Percentiles rank a stretch among this genome's conserved stretches.
These are phyloP conservation scores for Papilio machaon DNA, from an alignment of 1,140 invertebrate species.

Conservation along the genomic window DNA sequence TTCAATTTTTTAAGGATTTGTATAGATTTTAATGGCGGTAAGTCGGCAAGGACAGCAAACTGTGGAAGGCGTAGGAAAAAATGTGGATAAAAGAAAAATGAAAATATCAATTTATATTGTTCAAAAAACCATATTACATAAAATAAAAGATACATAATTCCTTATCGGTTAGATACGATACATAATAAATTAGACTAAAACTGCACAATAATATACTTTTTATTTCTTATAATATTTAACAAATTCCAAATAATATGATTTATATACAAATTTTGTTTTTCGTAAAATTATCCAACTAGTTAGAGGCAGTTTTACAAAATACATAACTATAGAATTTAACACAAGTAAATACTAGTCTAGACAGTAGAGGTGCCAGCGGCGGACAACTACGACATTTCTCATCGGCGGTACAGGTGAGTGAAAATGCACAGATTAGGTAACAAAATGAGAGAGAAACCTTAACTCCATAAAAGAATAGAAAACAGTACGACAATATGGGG, in stretches of 20 bases:
- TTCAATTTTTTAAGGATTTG: too few species aligned
- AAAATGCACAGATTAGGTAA: not conserved
- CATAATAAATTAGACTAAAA: conserved; percentile 22
- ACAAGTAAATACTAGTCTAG: conserved; percentile 11
- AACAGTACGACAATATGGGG: not conserved
- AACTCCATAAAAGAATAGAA: not conserved
- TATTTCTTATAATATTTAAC: not conserved
- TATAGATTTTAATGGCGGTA: too few species aligned
- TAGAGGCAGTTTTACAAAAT: conserved; percentile 5
- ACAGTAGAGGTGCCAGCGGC: not conserved
- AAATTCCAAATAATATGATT: not conserved
- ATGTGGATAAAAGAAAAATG: not conserved
- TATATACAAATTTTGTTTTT: conserved; percentile 9
- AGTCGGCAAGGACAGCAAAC: too few species aligned
- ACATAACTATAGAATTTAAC: conserved; percentile 6
- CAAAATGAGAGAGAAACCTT: not conserved
- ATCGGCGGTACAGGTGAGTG: not conserved
- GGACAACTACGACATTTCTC: not conserved
- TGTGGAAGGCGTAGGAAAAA: too few species aligned
- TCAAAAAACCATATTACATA: conserved; percentile 32
- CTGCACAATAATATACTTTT: not conserved
- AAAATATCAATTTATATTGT: conserved; percentile 9
- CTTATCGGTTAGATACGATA: not conserved
- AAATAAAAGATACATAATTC: not conserved
- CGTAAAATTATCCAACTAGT: not conserved